These are phyloP conservation scores for Enteromius unitaeniatus DNA, from an alignment of 2,797 vertebrate genomes.

Conservation along the genomic window DNA sequence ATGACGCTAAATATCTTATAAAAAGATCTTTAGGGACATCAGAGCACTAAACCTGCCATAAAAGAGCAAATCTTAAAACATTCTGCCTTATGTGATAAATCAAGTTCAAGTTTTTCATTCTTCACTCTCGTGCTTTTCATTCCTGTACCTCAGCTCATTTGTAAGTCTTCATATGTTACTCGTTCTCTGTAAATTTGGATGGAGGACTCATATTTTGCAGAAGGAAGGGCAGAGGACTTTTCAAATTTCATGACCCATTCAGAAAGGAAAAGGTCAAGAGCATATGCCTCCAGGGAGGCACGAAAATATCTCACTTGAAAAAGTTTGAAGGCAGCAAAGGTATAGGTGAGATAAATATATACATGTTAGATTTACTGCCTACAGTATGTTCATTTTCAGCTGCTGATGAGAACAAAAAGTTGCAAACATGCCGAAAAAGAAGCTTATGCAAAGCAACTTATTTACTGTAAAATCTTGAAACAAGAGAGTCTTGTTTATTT, in stretches of 20 bases:
- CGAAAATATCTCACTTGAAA: conserved; percentile 36
- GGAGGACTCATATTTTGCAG: not conserved
- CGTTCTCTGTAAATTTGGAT: conserved; percentile 6
- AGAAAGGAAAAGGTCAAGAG: conserved; percentile 39
- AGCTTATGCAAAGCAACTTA: not conserved
- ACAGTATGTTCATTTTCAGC: conserved; percentile 19
- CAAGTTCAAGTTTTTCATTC: not conserved
- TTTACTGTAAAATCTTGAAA: not conserved
- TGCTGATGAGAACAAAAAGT: conserved; percentile 5
- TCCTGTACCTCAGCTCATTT: conserved; percentile 25
- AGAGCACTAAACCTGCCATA: conserved; percentile 36
- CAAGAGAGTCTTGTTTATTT: not conserved
- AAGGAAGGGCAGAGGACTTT: conserved; percentile 19
- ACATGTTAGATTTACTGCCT: conserved; percentile 5
- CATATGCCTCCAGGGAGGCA: conserved; percentile 30
- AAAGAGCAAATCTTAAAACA: conserved; percentile 3
- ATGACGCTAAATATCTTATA: conserved; percentile 49
- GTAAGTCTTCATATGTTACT: conserved; percentile 13
- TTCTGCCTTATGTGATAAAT: not conserved
- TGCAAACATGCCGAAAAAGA: not conserved
- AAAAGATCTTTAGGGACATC: conserved; percentile 23
- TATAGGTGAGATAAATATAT: conserved; percentile 37
- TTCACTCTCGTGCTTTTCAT: not conserved
- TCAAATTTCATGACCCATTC: conserved; percentile 32
- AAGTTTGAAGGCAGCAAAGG: conserved; percentile 28